Base-by-base conservation (phyloP, 2,888 invertebrate genomes). In the Clistopyga incitator region DNA sequence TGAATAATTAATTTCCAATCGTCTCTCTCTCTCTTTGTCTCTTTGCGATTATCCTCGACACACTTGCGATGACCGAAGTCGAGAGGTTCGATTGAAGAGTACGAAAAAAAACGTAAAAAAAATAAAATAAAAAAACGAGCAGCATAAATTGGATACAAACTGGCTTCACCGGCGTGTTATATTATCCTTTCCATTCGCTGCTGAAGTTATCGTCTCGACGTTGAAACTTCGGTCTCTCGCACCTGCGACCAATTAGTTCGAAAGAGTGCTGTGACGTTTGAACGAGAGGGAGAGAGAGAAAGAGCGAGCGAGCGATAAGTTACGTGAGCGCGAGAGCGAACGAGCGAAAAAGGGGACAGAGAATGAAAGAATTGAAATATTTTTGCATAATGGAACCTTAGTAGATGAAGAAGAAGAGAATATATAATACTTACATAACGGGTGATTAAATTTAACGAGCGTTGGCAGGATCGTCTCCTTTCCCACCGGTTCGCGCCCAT, bases 291-390 rank as follows among this genome's bases (percentile, higher is more conserved):
- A 88, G 90, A 89, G 86, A 93, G 89, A 90, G 92, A 92, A 90
- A 90, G 92, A 92, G 90, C 90, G 91, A 88, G 91, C 87, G 25
- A 45, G 23, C 18, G 72, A 18, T 87, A 90, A 89, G 87, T 90
- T 86, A 92, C 93, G 92, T 93, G 94, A 93, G 94, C 93, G 94
- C 92, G 92, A 91, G 92, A 94, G 93, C 93, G 93, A 93, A 94
- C 93, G 92, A 90, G 89, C 88, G 78, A 84, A 82, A 67, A 38
- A 77, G 78, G 67, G 77, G 82, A 78, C 54, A 85, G 79, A 70
- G 80, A 78, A 78, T 81, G 82, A 80, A 82, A 88, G 78, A 87
- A 82, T 88, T 88, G 85, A 90, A 88, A 88, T 90, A 90, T 90
- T 90, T 90, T 90, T 90, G 88, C 90, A 90, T 89, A 88, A 90